These are phyloP conservation scores for Panagrolaimus sp. DNA, from an alignment of 1,140 invertebrate species.

Conservation along the genomic window DNA sequence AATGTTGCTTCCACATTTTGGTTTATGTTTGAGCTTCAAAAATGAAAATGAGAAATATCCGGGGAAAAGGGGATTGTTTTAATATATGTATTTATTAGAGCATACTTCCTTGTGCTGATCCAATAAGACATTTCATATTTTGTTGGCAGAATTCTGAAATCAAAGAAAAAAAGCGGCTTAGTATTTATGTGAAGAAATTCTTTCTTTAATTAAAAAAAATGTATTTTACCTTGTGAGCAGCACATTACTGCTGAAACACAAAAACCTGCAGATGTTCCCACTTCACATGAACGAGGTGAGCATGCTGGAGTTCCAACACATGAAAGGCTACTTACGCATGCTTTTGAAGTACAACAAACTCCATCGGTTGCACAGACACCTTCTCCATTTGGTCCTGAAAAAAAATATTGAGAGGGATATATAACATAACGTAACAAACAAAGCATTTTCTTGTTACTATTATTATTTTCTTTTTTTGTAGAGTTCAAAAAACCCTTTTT, in stretches of 20 bases:
- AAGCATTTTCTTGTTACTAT: background rate
- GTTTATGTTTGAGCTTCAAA: no score
- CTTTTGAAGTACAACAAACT: conserved; percentile 31
- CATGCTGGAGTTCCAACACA: conserved; percentile 26
- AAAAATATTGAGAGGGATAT: background rate
- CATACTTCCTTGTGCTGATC: no score
- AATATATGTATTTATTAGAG: no score
- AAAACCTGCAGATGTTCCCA: conserved; percentile 23
- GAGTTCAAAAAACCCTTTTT: no score
- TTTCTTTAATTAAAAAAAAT: background rate
- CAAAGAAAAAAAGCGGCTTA: background rate
- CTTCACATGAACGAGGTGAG: conserved; percentile 26
- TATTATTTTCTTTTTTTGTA: background rate
- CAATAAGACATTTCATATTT: conserved; percentile 20
- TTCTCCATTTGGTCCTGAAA: conserved; percentile 24
- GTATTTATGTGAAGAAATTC: background rate
- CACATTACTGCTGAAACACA: conserved; percentile 31
- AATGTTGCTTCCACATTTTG: no score
- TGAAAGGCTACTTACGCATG: conserved; percentile 24
- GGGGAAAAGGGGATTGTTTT: no score
- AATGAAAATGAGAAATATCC: no score
- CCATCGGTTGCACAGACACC: conserved; percentile 33
- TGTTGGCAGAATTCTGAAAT: conserved; percentile 19
- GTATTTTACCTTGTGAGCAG: conserved; percentile 33
- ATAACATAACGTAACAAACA: background rate